Conservation (phyloP, 2,888 invertebrate genomes). For the Spilosoma lubricipeda region DNA sequence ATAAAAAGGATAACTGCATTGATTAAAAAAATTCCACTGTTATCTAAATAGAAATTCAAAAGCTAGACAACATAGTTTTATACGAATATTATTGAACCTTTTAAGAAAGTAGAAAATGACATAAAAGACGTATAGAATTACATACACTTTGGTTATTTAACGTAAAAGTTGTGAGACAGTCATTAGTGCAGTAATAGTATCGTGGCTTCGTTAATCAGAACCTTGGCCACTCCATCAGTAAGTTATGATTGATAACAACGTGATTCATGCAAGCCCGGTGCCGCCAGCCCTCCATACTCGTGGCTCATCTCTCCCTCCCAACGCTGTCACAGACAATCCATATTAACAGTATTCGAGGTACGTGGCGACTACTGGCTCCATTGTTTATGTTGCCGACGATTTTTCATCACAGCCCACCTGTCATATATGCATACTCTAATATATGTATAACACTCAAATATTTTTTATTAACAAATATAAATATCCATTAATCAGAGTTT, state of each 20-base stretch:
- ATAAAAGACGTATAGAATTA: neutral
- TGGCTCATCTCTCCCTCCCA: conserved; percentile 68
- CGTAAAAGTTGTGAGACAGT: conserved; percentile 42
- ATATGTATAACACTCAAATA: conserved; percentile 39
- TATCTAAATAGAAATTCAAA: neutral
- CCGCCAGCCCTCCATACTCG: conserved; percentile 51
- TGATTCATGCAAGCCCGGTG: conserved; percentile 60
- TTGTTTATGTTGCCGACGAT: conserved; percentile 48
- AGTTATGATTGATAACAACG: conserved; percentile 81
- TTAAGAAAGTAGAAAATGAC: neutral
- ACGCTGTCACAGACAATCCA: conserved; percentile 70
- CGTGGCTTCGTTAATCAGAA: conserved; percentile 65
- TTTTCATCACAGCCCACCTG: conserved; percentile 48
- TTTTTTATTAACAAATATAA: conserved; percentile 35
- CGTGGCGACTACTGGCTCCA: conserved; percentile 42
- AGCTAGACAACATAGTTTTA: no score
- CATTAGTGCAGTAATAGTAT: conserved; percentile 56
- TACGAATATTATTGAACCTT: neutral
- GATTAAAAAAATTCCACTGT: neutral
- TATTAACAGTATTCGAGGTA: conserved; percentile 60
- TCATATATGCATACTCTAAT: conserved; percentile 43
- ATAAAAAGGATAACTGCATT: neutral
- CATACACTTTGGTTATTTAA: neutral
- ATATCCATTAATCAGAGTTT: conserved; percentile 26
- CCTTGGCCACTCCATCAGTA: conserved; percentile 75